Conservation (phyloP, 2,797 vertebrate genomes). For the Carapus acus region DNA sequence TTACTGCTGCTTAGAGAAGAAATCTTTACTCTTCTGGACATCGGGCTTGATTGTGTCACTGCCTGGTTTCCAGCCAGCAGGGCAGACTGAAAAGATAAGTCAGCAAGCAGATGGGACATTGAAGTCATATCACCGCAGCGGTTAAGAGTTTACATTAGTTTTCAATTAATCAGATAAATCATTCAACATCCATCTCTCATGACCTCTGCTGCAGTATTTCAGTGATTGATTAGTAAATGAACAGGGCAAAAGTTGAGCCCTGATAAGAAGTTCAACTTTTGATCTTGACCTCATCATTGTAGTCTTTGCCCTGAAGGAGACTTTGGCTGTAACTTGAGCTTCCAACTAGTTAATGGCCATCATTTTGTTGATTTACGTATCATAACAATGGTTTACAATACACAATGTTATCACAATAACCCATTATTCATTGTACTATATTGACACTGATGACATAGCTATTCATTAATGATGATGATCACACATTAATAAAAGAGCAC, state of each 20-base stretch:
- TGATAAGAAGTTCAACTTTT: slow-evolving; percentile 18
- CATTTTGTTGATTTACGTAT: no score
- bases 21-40: slow-evolving; percentile 92
- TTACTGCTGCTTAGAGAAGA: slow-evolving; percentile 92
- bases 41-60: slow-evolving; percentile 98
- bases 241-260: background rate
- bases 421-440: background rate
- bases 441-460: no score
- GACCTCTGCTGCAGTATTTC: no score
- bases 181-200: background rate
- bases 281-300: background rate
- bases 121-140: slow-evolving; percentile 1
- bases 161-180: no score
- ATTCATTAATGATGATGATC: no score
- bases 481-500: no score
- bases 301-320: slow-evolving; percentile 1
- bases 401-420: no score
- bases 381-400: no score
- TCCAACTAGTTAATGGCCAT: no score
- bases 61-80: slow-evolving; percentile 97
- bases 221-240: background rate
- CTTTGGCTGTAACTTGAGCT: background rate
- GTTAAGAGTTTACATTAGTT: background rate
- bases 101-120: slow-evolving; percentile 17
- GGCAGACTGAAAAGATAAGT: slow-evolving; percentile 82